phyloP scores from a whole-genome alignment of 1,140 invertebrate genomes.

The Pomacea maculata region DNA sequence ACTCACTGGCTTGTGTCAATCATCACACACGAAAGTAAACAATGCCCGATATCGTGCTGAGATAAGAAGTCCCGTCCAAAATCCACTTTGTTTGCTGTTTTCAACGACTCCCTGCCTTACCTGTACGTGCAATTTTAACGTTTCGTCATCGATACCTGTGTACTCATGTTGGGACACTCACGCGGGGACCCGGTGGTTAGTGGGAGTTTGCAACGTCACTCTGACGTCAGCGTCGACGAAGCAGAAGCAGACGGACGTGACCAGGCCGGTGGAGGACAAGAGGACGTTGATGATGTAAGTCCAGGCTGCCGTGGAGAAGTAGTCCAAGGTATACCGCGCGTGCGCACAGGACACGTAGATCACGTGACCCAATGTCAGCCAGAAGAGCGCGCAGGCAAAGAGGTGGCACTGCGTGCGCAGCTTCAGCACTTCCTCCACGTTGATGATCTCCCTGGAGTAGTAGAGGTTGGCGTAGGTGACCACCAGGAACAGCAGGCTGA shows the following conservation, averaged over 20 bases:
- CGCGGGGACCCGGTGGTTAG: neutral
- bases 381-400: slow-evolving; percentile 7
- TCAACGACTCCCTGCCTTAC: too few species aligned
- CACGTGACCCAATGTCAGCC: slow-evolving; percentile 22
- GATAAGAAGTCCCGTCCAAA: neutral
- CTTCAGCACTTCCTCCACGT: slow-evolving; percentile 24
- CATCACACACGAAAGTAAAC: neutral
- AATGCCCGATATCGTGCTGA: neutral
- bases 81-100: too few species aligned
- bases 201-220: slow-evolving; percentile 5
- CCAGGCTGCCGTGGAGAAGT: slow-evolving; percentile 20
- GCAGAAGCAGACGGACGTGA: slow-evolving; percentile 15
- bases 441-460: slow-evolving; percentile 21
- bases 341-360: slow-evolving; percentile 16
- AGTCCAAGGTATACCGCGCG: slow-evolving; percentile 19
- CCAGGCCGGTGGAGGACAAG: slow-evolving; percentile 10
- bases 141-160: too few species aligned
- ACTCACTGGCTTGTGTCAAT: neutral
- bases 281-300: slow-evolving; percentile 19
- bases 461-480: slow-evolving; percentile 18
- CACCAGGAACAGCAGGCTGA: slow-evolving; percentile 12
- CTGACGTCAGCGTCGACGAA: slow-evolving; percentile 17
- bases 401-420: slow-evolving; percentile 14
- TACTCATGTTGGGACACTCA: neutral
- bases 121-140: too few species aligned